phyloP scores from a whole-genome alignment of 2,797 vertebrate species.

The Microcaecilia unicolor region DNA sequence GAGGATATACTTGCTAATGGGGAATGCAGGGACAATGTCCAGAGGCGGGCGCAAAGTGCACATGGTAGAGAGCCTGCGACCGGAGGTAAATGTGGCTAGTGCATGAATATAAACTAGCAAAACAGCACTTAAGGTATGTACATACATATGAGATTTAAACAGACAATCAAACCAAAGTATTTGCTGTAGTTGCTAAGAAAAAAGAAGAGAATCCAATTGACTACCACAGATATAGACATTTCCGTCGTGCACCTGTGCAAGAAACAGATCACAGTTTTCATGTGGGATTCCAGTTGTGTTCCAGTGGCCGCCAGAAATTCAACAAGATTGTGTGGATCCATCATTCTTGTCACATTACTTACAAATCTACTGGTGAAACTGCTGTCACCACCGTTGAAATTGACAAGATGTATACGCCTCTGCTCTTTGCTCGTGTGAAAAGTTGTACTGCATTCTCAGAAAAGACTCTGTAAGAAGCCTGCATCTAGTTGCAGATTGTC shows the following conservation, averaged over 20 bases:
- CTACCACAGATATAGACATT: constrained; percentile 60
- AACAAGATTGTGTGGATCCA: constrained; percentile 94
- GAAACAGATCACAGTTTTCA: constrained; percentile 90
- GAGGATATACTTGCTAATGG: no score
- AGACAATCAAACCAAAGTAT: no score
- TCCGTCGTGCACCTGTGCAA: constrained; percentile 71
- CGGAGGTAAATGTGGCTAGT: no score
- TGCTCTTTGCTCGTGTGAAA: constrained; percentile 92
- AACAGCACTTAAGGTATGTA: no score
- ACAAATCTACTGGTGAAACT: constrained; percentile 70
- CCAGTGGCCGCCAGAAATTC: constrained; percentile 83
- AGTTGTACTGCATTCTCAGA: constrained; percentile 91
- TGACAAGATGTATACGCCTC: constrained; percentile 90
- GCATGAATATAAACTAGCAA: no score
- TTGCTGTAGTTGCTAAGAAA: no score
- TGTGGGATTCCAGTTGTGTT: constrained; percentile 82
- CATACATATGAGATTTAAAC: no score
- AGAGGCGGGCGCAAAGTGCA: no score
- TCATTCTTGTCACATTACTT: constrained; percentile 92
- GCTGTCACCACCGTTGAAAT: constrained; percentile 86
- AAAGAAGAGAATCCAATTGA: constrained; percentile 82
- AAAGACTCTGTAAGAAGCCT: constrained; percentile 72
- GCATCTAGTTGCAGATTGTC: no score
- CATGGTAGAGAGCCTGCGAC: no score
- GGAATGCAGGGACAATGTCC: no score